Percentiles rank a stretch among this genome's conserved stretches.
These are phyloP conservation scores for Oncorhynchus kisutch DNA, from an alignment of 2,113 vertebrate genomes.

Conservation along the genomic window DNA sequence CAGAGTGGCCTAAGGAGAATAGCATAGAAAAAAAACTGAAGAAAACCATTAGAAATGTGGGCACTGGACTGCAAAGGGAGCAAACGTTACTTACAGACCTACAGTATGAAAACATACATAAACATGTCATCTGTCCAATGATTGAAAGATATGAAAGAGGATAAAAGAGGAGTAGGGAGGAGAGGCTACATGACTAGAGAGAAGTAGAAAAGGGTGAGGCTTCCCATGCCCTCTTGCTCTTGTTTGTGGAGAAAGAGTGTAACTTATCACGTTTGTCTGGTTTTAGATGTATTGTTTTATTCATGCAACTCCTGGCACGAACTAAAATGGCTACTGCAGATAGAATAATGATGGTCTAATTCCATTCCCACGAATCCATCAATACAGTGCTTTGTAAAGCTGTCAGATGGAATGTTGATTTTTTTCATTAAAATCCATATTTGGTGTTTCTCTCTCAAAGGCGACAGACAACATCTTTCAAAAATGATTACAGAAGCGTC, in stretches of 20 bases:
- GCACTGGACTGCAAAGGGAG: not conserved
- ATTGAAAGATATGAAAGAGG: not conserved
- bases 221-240: not conserved
- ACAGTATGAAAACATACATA: not conserved
- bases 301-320: not conserved
- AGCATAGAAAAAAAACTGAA: conserved; percentile 7
- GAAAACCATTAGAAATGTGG: conserved; percentile 24
- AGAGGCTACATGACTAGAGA: not conserved
- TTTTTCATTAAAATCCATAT: conserved; percentile 18
- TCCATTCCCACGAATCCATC: conserved; percentile 33
- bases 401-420: conserved; percentile 17
- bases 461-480: conserved; percentile 1
- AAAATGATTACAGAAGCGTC: conserved; percentile 35
- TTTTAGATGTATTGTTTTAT: conserved; percentile 5
- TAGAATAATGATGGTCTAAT: conserved; percentile 13
- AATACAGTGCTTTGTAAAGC: conserved; percentile 5
- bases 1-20: conserved; percentile 36
- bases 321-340: not conserved
- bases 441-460: conserved; percentile 19
- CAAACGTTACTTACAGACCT: not conserved
- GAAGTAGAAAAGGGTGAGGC: not conserved
- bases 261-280: not conserved
- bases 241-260: not conserved
- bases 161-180: not conserved
- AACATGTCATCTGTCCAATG: not conserved